Conservation (phyloP, 92 coral and sea anemone genomes). For the Desmophyllum pertusum region DNA sequence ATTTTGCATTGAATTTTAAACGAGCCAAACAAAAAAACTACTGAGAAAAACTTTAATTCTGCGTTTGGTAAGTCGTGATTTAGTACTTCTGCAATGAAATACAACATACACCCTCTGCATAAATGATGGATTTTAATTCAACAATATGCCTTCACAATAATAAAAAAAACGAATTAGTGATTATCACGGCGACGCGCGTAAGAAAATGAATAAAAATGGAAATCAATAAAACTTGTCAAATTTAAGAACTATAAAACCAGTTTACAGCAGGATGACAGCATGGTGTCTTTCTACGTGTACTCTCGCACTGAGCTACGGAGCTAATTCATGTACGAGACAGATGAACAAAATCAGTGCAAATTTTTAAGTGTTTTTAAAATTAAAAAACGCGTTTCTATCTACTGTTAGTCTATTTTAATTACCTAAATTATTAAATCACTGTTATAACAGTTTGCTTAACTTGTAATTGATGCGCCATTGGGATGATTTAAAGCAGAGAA, state of each 20-base stretch:
- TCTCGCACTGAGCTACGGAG: too few relatives aligned
- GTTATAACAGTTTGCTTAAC: too few relatives aligned
- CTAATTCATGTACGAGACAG: too few relatives aligned
- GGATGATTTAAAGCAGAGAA: not conserved
- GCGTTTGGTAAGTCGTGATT: not conserved
- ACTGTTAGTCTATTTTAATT: too few relatives aligned
- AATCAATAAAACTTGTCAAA: not conserved
- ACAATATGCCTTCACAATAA: not conserved
- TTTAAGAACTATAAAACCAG: not conserved
- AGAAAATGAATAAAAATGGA: not conserved
- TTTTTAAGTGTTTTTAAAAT: too few relatives aligned
- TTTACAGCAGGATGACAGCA: not conserved
- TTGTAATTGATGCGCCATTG: too few relatives aligned
- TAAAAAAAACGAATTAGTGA: not conserved
- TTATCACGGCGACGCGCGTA: too few relatives aligned
- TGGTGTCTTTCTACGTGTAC: not conserved
- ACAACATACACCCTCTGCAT: not conserved
- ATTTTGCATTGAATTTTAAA: too few relatives aligned
- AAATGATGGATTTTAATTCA: constrained; percentile 5
- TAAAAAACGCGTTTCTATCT: too few relatives aligned
- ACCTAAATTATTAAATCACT: too few relatives aligned
- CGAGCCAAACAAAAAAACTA: too few relatives aligned
- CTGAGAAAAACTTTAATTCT: not conserved
- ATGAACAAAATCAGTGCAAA: too few relatives aligned
- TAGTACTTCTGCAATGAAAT: not conserved